Evolutionary conservation across 2,797 vertebrate species (phyloP).

Genomic region (Rhynchotus rufescens): DNA sequence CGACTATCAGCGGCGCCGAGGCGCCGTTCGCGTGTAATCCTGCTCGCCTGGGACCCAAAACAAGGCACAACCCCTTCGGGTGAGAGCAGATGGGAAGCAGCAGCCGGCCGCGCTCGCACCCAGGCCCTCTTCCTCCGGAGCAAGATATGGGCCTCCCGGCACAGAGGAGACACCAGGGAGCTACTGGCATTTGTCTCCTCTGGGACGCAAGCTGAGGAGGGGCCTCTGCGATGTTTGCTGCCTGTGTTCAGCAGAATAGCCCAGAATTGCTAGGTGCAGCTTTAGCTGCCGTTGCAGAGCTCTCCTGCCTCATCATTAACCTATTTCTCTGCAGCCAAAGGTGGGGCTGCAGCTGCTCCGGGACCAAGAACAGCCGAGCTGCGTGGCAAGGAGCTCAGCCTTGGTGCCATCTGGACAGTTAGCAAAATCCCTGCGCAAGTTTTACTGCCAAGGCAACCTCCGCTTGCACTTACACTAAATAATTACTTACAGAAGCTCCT

Average conservation of each 20-base stretch:
- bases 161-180: not conserved
- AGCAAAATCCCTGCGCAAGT: not conserved
- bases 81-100: not conserved
- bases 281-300: not conserved
- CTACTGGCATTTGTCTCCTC: not conserved
- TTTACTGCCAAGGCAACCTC: not conserved
- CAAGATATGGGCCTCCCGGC: not conserved
- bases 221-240: not conserved
- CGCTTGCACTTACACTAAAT: not conserved
- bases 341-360: not conserved
- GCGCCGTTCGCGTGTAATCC: not conserved
- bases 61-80: not conserved
- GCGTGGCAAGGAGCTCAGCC: not conserved
- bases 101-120: not conserved
- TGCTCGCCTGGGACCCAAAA: not conserved
- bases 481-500: not conserved
- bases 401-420: not conserved
- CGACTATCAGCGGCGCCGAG: not conserved
- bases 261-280: not conserved
- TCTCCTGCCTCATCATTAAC: not conserved
- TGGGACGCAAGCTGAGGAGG: not conserved
- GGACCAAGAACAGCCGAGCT: not conserved
- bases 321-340: not conserved
- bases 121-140: not conserved
- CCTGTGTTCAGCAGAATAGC: not conserved